phyloP scores from a whole-genome alignment of 2,888 invertebrate species.

The Saturnia japonica region DNA sequence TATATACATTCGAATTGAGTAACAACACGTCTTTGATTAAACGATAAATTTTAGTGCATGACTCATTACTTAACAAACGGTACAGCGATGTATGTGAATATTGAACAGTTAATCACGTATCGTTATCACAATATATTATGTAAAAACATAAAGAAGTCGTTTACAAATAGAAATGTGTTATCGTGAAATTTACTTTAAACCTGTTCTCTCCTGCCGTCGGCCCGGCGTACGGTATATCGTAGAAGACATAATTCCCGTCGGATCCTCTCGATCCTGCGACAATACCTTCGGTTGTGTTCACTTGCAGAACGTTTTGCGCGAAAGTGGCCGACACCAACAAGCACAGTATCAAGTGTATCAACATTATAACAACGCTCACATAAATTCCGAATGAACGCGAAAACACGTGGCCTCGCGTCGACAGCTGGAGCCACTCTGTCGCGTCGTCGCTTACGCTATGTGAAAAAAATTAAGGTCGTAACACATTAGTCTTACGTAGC shows the following conservation, averaged over 20 bases:
- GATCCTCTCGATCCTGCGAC: slow-evolving; percentile 47
- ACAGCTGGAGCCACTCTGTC: background rate
- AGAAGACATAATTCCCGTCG: slow-evolving; percentile 54
- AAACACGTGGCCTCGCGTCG: background rate
- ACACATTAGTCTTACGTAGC: slow-evolving; percentile 4
- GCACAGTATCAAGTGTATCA: background rate
- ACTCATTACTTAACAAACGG: background rate
- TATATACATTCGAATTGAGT: too few species aligned
- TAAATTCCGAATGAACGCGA: background rate
- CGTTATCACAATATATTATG: background rate
- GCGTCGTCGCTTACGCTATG: background rate
- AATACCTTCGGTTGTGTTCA: slow-evolving; percentile 60
- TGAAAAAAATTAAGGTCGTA: background rate
- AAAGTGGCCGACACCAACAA: slow-evolving; percentile 21
- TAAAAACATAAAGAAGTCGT: background rate
- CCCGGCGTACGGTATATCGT: slow-evolving; percentile 67
- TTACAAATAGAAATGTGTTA: background rate
- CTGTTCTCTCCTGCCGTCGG: slow-evolving; percentile 49
- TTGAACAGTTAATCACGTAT: background rate
- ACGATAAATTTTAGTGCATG: background rate
- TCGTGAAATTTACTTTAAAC: slow-evolving; percentile 50
- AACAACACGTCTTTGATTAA: background rate
- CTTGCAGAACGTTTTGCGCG: slow-evolving; percentile 48
- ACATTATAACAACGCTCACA: slow-evolving; percentile 20
- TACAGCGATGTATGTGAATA: background rate